A percentile compares a stretch with the other conserved stretches of the same genome.
phyloP scores from a whole-genome alignment of 2,797 vertebrate species.

The Catostomus latipinnis region DNA sequence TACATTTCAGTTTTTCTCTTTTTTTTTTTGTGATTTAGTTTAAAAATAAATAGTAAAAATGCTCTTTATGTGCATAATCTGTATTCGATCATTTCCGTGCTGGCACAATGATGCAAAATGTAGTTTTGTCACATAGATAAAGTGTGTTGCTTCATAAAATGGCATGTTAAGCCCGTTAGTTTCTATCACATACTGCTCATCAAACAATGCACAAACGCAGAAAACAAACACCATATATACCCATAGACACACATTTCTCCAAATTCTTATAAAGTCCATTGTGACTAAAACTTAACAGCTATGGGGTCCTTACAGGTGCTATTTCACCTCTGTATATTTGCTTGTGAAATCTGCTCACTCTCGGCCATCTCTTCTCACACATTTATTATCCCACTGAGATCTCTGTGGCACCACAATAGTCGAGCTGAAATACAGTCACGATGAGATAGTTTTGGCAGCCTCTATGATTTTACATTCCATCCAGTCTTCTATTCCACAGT shows the following conservation, averaged over 20 bases:
- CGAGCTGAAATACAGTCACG: slow-evolving; percentile 53
- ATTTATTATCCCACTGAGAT: slow-evolving; percentile 7
- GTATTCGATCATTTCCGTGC: no score
- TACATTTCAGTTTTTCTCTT: no score
- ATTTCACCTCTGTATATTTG: neutral
- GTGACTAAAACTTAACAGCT: neutral
- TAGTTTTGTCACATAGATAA: no score
- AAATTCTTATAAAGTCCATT: neutral
- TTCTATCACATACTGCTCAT: no score
- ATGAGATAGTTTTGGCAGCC: slow-evolving; percentile 33
- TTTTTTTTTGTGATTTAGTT: no score
- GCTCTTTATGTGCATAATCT: no score
- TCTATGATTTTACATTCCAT: slow-evolving; percentile 1
- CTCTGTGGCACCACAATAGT: slow-evolving; percentile 1
- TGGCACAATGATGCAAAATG: no score
- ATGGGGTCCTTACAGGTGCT: neutral
- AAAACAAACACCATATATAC: neutral
- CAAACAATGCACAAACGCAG: no score
- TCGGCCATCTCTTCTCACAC: slow-evolving; percentile 1
- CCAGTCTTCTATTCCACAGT: slow-evolving; percentile 25
- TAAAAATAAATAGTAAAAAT: no score
- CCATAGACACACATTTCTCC: neutral
- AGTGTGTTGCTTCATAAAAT: no score
- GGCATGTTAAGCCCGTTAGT: no score
- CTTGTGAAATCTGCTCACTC: slow-evolving; percentile 5